These are phyloP conservation scores for Andrena praecox DNA, from an alignment of 2,888 invertebrate genomes.

Conservation along the genomic window DNA sequence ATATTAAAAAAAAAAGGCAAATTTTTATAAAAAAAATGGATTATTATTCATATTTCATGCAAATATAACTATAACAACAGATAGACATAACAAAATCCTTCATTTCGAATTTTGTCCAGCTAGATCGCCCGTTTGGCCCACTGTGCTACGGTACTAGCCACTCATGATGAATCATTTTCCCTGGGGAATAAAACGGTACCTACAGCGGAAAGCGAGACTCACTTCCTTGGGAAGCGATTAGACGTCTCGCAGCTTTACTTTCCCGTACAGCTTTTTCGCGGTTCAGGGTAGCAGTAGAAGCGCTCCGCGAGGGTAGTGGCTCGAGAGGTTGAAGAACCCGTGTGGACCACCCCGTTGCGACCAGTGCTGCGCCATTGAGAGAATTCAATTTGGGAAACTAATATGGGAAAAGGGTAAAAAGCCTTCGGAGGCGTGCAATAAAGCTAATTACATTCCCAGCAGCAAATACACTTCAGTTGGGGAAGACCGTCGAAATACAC, in stretches of 20 bases:
- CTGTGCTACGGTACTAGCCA: no score
- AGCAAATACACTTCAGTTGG: background rate
- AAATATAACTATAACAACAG: no score
- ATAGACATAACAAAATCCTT: no score
- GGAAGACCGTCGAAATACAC: background rate
- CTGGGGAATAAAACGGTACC: background rate
- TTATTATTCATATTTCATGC: no score
- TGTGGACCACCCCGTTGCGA: conserved; percentile 28
- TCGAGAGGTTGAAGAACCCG: conserved; percentile 69
- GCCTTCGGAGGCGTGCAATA: background rate
- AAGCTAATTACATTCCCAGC: conserved; percentile 4
- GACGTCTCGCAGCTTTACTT: conserved; percentile 44
- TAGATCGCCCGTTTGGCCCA: no score
- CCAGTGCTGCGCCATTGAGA: conserved; percentile 37
- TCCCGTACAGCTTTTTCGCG: conserved; percentile 29
- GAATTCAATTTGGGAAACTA: no score
- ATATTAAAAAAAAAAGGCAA: no score
- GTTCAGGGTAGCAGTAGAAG: conserved; percentile 58
- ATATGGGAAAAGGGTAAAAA: background rate
- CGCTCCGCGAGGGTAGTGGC: conserved; percentile 55
- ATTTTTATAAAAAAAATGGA: no score
- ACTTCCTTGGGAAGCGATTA: conserved; percentile 30
- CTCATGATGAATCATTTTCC: background rate
- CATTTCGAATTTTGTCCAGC: no score
- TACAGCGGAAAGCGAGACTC: background rate